phyloP scores from a whole-genome alignment of 2,888 invertebrate species.

The Cantharis flavilabris region DNA sequence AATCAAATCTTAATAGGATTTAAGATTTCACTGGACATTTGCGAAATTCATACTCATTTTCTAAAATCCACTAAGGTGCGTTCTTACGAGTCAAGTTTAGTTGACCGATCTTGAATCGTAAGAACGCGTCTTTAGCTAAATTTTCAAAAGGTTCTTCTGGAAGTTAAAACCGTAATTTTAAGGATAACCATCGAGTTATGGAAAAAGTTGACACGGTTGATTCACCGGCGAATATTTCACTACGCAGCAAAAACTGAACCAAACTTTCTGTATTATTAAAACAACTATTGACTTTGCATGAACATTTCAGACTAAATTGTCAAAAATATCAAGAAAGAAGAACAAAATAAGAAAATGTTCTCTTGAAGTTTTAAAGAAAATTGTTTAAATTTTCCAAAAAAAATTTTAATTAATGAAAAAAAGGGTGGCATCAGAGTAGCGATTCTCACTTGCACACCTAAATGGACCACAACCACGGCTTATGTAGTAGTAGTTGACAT shows the following conservation, averaged over 20 bases:
- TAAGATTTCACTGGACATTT: no score
- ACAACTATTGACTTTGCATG: background rate
- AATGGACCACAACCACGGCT: background rate
- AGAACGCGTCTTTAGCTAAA: no score
- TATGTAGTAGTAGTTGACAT: background rate
- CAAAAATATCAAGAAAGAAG: background rate
- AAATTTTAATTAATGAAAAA: background rate
- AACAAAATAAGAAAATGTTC: background rate
- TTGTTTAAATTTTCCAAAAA: background rate
- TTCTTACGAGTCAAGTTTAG: no score
- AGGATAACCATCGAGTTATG: no score
- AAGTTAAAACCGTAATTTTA: no score
- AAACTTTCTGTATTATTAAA: background rate
- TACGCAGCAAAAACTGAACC: background rate
- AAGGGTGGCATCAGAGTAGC: background rate
- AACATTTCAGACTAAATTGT: background rate
- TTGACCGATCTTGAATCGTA: no score
- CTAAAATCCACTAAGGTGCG: no score
- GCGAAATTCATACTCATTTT: no score
- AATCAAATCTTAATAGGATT: no score
- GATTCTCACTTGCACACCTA: background rate
- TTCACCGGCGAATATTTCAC: background rate
- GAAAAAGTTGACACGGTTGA: background rate
- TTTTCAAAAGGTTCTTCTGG: no score
- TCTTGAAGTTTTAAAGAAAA: background rate